Percentiles rank a stretch among this genome's conserved stretches.
Conservation (phyloP, 2,888 invertebrate species). For the Hirtodrosophila alboralis region DNA sequence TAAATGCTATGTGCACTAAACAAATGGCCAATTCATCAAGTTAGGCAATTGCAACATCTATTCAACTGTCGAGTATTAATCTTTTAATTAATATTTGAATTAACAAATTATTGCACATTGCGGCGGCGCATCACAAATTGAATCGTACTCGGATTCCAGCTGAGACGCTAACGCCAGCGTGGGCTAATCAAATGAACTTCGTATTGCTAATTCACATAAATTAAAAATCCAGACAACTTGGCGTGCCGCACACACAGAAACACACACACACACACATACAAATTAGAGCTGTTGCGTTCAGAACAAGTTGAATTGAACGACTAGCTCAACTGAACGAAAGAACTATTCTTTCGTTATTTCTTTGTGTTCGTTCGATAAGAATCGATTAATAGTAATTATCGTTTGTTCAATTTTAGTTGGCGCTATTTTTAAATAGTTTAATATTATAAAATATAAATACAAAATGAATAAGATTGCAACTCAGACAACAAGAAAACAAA, state of each 20-base stretch:
- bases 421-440: no score
- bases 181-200: constrained; percentile 74
- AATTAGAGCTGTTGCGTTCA: no score
- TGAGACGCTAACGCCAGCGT: constrained; percentile 45
- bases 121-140: constrained; percentile 48
- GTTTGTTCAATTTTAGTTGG: no score
- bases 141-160: constrained; percentile 25
- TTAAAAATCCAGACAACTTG: constrained; percentile 65
- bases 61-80: constrained; percentile 54
- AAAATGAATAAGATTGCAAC: no score
- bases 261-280: constrained; percentile 9
- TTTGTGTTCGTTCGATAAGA: no score
- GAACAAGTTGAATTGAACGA: background rate
- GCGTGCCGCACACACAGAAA: constrained; percentile 36
- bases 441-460: no score
- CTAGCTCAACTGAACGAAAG: no score
- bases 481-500: no score
- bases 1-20: constrained; percentile 8
- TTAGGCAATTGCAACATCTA: constrained; percentile 64
- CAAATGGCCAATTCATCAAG: constrained; percentile 61
- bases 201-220: constrained; percentile 80
- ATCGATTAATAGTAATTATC: no score
- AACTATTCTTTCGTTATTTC: no score
- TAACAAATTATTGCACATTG: constrained; percentile 65
- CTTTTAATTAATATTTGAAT: constrained; percentile 78